These are phyloP conservation scores for Paralichthys olivaceus DNA, from an alignment of 2,113 vertebrate species.

Conservation along the genomic window DNA sequence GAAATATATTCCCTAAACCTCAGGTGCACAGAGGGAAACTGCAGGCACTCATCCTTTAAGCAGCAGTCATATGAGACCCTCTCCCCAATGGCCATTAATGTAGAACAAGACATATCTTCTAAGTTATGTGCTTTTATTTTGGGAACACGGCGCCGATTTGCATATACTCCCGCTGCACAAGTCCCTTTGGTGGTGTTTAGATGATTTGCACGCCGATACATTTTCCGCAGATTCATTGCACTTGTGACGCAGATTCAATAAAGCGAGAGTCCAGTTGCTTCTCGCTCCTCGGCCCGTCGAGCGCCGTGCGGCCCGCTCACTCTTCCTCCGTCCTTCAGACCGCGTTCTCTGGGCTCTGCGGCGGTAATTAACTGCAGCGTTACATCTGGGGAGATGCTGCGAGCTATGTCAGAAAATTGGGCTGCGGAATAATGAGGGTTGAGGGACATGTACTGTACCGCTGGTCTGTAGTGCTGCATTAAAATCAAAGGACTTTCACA, in stretches of 20 bases:
- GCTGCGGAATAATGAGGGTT: constrained; percentile 85
- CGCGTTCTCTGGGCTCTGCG: constrained; percentile 68
- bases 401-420: constrained; percentile 86
- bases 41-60: constrained; percentile 46
- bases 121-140: constrained; percentile 64
- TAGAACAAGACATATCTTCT: constrained; percentile 59
- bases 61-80: constrained; percentile 39
- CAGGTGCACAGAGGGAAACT: constrained; percentile 36
- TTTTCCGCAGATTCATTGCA: constrained; percentile 28
- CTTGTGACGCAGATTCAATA: constrained; percentile 33
- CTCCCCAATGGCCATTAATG: constrained; percentile 61
- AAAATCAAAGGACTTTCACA: constrained; percentile 85
- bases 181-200: constrained; percentile 52
- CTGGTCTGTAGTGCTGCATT: constrained; percentile 79
- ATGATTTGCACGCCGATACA: constrained; percentile 41
- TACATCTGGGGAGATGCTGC: constrained; percentile 84
- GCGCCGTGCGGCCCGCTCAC: background rate
- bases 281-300: background rate
- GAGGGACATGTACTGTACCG: constrained; percentile 77
- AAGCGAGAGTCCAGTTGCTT: constrained; percentile 50
- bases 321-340: constrained; percentile 73
- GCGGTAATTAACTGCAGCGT: constrained; percentile 86
- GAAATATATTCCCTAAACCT: constrained; percentile 26
- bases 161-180: constrained; percentile 45
- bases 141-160: constrained; percentile 55